Evolutionary conservation across 2,888 invertebrate species (phyloP), one percentile per base, ranked within the genome.

Genomic region (Mimachlamys varia): DNA sequence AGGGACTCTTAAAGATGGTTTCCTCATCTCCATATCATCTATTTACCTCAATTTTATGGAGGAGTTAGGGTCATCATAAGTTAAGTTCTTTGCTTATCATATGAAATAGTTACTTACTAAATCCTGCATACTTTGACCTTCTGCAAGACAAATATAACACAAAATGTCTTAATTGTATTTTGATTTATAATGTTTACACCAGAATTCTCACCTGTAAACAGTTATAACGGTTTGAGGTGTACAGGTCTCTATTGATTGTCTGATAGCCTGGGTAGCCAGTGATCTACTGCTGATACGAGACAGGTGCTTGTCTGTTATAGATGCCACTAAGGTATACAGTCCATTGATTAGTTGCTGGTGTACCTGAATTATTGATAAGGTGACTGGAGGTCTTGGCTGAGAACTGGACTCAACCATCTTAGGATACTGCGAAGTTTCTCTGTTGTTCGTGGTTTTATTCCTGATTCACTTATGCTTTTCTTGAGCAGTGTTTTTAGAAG

Each of bases 341-440:
- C 76, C 76, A 76, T 76, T 76, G 76, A 76, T 76, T 76, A 33
- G 27, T 76, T 27, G 76, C 76, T 76, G 33, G 33, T 27, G 76
- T 76, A 15, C 7, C 76, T 76, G 76, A 76, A 76, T 76, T 33
- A 76, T 76, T 76, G 76, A 76, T 76, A 33, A 76, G 33, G 33
- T 76, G 7, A 33, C 33, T 33, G 76, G 27, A 76, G 27, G 76
- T 76, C 76, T 76, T 76, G 76, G 76, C 76, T 76, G 76, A 76
- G 33, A 76, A 76, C 76, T 76, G 62, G 62, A 27, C 76, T 58
- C 33, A 19, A 27, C 27, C 33, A 76, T 76, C 5, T 27, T 33
- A 62, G 27, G 33, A 76, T 76, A 33, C 76, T 76, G 76, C 76
- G 76, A 76, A 76, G 76, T 76, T 76, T 76, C 5, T 76, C 76